Percentiles rank a stretch among this genome's conserved stretches.
Conservation (phyloP, 1,140 invertebrate genomes). For the Apis cerana region DNA sequence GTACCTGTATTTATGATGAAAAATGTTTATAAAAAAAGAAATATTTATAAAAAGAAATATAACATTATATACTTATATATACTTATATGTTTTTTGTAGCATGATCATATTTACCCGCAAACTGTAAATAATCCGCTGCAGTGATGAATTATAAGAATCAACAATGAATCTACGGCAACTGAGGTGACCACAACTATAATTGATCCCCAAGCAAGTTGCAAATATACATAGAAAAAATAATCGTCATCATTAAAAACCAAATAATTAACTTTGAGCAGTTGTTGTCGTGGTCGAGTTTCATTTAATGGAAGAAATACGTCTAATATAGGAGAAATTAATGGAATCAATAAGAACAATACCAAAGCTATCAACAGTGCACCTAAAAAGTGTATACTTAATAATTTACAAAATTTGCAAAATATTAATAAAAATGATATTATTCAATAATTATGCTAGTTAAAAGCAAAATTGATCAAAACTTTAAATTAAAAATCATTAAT, state of each 20-base stretch:
- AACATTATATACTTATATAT: not conserved
- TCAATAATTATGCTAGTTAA: not conserved
- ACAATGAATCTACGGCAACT: constrained; percentile 8
- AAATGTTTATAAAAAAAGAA: not conserved
- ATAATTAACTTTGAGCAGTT: not conserved
- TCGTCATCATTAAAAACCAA: not conserved
- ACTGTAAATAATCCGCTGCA: not conserved
- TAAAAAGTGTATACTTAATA: not conserved
- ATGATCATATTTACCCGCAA: constrained; percentile 4
- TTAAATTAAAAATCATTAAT: not conserved
- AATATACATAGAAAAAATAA: constrained; percentile 3
- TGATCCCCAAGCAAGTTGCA: constrained; percentile 1
- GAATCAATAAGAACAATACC: not conserved
- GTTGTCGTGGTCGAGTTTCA: constrained; percentile 5
- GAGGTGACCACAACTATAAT: not conserved
- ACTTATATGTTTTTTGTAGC: not conserved
- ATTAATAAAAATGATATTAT: not conserved
- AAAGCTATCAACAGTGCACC: not conserved
- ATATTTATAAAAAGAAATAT: not conserved
- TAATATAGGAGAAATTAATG: not conserved
- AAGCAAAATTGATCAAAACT: not conserved
- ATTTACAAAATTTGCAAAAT: not conserved
- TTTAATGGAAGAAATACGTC: constrained; percentile 3
- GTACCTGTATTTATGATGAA: not conserved
- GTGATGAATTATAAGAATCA: constrained; percentile 7